Evolutionary conservation across 2,113 vertebrate species (phyloP), one percentile per base, ranked within the genome.

Genomic region (Erinaceus europaeus): DNA sequence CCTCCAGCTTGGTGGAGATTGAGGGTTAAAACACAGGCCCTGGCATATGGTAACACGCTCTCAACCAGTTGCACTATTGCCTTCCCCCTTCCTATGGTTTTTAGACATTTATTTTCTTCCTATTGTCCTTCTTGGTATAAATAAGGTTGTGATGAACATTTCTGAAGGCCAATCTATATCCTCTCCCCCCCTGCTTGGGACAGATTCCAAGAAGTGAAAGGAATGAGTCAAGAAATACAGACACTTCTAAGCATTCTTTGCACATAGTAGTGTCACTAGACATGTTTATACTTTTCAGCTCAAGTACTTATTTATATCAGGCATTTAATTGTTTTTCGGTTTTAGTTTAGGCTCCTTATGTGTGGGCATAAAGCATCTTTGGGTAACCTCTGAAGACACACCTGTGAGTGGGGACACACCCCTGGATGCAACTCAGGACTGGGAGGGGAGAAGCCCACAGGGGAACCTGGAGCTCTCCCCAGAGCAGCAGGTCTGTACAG

Each of bases 181-280:
- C 52, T 67, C 59, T n/a, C n/a, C n/a, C 57, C 9, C 9, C 20
- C 44, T 23, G 27, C 14, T 68, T 59, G n/a, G n/a, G 13, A 74
- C 8, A 52, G 34, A 82, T 55, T 79, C 36, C 12, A 53, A 78
- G 34, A 91, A 44, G 29, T 69, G 59, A 90, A 94, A 88, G 71
- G 71, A 90, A 52, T 62, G 11, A 84, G 80, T 72, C 12, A 78
- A 73, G 77, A 62, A 61, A 72, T 34, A 20, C 2, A 61, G 27
- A 36, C 59, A 59, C 84, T 87, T 82, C 34, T 65, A 59, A 78
- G 20, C 12, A 10, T 48, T 86, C 17, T 85, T 89, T 29, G 59
- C 21, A 72, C 36, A 57, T 17, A 69, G 21, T 46, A 42, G 40
- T 72, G 8, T 85, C 32, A 71, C 80, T 36, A 86, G 1, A 80